Percentiles rank a stretch among this genome's conserved stretches.
Evolutionary conservation across 2,888 invertebrate species (phyloP).

Genomic region (Xestia ashworthii): DNA sequence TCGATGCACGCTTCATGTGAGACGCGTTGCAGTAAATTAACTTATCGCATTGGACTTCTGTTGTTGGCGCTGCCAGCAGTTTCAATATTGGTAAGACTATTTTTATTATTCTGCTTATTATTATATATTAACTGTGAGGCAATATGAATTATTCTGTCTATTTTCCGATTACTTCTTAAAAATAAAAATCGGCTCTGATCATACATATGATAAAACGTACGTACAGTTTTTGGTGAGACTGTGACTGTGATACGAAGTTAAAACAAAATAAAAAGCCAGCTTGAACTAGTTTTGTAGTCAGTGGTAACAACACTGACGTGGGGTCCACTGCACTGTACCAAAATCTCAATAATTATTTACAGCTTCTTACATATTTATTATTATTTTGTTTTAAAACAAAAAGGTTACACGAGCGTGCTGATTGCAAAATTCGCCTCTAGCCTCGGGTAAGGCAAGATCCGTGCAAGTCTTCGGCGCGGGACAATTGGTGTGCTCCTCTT

Average conservation of each 20-base stretch:
- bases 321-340: conserved; percentile 5
- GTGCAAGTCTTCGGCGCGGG: conserved; percentile 43
- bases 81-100: conserved; percentile 8
- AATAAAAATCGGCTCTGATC: too few species aligned
- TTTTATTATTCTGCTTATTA: not conserved
- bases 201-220: too few species aligned
- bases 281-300: not conserved
- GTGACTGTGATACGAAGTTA: not conserved
- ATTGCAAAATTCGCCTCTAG: conserved; percentile 70
- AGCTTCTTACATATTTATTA: conserved; percentile 49
- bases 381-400: conserved; percentile 57
- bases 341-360: conserved; percentile 25
- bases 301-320: not conserved
- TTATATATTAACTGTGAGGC: too few species aligned
- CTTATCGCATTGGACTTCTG: conserved; percentile 10
- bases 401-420: conserved; percentile 67
- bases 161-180: not conserved
- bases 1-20: conserved; percentile 29
- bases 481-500: conserved; percentile 60
- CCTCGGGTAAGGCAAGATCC: conserved; percentile 60
- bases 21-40: conserved; percentile 15
- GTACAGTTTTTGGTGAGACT: too few species aligned
- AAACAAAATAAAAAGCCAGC: not conserved
- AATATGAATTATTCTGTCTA: not conserved
- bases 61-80: not conserved